phyloP scores from a whole-genome alignment of 1,140 invertebrate genomes.

The Patella vulgata region DNA sequence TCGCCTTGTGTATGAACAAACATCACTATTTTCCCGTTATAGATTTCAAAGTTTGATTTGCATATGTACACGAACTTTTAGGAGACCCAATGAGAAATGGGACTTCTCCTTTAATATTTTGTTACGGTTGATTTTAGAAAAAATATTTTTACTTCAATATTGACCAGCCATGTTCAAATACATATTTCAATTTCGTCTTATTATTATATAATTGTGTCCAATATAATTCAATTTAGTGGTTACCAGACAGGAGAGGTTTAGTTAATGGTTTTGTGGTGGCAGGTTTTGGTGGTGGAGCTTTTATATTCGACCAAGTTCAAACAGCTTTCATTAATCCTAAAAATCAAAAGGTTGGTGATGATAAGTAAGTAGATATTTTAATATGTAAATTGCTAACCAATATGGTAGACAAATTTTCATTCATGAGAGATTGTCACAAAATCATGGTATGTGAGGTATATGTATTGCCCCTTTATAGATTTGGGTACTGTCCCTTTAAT shows the following conservation, averaged over 20 bases:
- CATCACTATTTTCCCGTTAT: too few relatives aligned
- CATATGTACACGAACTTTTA: too few relatives aligned
- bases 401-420: not conserved
- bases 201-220: too few relatives aligned
- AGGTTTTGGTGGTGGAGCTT: slow-evolving; percentile 66
- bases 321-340: slow-evolving; percentile 67
- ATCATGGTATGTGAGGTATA: not conserved
- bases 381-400: not conserved
- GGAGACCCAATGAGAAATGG: too few relatives aligned
- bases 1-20: too few relatives aligned
- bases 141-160: too few relatives aligned
- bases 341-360: slow-evolving; percentile 44
- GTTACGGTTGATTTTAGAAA: too few relatives aligned
- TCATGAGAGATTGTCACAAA: not conserved
- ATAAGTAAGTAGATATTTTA: slow-evolving; percentile 41
- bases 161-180: too few relatives aligned
- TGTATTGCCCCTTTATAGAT: not conserved
- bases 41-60: too few relatives aligned
- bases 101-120: not conserved
- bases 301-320: slow-evolving; percentile 66
- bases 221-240: too few relatives aligned
- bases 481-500: too few relatives aligned
- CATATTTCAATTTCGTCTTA: too few relatives aligned
- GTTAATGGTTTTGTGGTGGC: slow-evolving; percentile 67
- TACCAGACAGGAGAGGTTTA: slow-evolving; percentile 65